phyloP scores from a whole-genome alignment of 2,113 vertebrate genomes.

The Mus pahari region DNA sequence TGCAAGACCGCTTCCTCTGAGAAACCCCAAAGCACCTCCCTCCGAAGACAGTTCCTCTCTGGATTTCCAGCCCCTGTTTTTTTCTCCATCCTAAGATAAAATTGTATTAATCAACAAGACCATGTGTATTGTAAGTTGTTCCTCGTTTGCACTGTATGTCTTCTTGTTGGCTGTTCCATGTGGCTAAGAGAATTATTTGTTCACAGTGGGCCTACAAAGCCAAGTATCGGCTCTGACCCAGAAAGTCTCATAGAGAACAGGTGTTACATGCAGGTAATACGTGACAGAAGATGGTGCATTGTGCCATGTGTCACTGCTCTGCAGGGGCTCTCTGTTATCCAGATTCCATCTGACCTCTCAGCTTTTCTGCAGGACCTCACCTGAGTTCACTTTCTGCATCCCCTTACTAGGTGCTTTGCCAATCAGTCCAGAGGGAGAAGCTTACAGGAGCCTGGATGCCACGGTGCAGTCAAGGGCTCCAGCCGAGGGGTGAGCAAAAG shows the following conservation, averaged over 20 bases:
- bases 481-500: background rate
- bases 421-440: background rate
- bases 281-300: fast-evolving
- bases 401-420: fast-evolving
- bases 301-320: background rate
- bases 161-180: background rate
- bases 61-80: background rate
- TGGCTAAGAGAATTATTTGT: background rate
- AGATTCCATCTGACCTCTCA: background rate
- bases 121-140: background rate
- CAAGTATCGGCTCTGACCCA: background rate
- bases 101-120: background rate
- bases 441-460: fast-evolving
- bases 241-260: too few relatives aligned
- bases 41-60: background rate
- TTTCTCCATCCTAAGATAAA: background rate
- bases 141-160: background rate
- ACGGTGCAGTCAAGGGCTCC: background rate
- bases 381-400: background rate
- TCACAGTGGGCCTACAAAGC: fast-evolving
- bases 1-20: background rate
- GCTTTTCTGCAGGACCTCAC: background rate
- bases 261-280: background rate
- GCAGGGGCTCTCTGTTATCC: fast-evolving
- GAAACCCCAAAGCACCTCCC: background rate